Percentiles rank a stretch among this genome's conserved stretches.
These are phyloP conservation scores for Tychaedon coryphoeus DNA, from an alignment of 2,113 vertebrate species.

Conservation along the genomic window DNA sequence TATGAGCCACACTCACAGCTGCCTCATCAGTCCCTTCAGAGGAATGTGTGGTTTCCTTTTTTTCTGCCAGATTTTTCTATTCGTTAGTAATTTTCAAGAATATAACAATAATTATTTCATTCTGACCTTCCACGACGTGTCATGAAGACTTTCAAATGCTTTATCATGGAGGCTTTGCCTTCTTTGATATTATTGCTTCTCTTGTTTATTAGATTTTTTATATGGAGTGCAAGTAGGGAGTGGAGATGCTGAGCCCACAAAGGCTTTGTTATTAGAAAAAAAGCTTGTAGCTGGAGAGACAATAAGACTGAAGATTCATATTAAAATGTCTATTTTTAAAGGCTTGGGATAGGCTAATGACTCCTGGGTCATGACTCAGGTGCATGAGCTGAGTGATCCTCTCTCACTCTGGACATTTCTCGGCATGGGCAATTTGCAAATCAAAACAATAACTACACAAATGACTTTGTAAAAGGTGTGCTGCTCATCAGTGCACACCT, in stretches of 20 bases:
- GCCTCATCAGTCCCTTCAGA: background rate
- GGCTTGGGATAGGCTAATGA: no score
- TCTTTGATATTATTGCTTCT: background rate
- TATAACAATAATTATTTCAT: no score
- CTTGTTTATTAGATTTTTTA: background rate
- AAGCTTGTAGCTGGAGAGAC: no score
- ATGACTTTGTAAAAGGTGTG: background rate
- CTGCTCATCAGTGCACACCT: background rate
- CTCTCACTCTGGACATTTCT: background rate
- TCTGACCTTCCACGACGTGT: background rate
- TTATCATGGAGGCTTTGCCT: background rate
- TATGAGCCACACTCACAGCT: background rate
- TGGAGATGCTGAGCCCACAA: background rate
- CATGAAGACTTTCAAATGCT: background rate
- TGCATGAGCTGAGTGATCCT: background rate
- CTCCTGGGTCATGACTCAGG: no score
- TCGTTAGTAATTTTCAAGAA: background rate
- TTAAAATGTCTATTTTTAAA: no score
- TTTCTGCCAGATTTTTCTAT: background rate
- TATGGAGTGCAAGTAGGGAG: background rate
- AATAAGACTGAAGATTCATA: no score
- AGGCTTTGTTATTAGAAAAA: no score
- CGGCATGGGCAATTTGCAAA: background rate
- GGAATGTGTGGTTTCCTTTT: background rate
- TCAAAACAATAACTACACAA: background rate